Percentiles rank a stretch among this genome's conserved stretches.
phyloP scores from a whole-genome alignment of 2,888 invertebrate genomes.

The Kuschelorhynchus macadamiae region DNA sequence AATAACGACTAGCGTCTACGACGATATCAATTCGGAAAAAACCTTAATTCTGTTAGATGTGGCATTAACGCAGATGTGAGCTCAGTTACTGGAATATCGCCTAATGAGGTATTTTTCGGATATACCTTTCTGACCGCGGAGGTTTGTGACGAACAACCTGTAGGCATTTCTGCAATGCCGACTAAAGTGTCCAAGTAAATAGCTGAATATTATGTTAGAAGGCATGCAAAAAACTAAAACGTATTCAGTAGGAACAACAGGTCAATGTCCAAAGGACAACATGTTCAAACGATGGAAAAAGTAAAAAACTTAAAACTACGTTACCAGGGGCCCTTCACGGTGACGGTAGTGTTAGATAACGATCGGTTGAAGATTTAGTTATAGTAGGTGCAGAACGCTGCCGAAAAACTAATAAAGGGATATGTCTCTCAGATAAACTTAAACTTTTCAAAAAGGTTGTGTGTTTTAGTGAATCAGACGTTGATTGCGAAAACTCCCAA shows the following conservation, averaged over 20 bases:
- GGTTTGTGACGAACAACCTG: slow-evolving; percentile 18
- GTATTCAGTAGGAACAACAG: not conserved
- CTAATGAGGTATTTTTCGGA: slow-evolving; percentile 55
- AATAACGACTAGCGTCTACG: slow-evolving; percentile 39
- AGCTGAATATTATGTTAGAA: not conserved
- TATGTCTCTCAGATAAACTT: slow-evolving; percentile 15
- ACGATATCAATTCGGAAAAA: slow-evolving; percentile 52
- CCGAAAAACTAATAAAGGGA: slow-evolving; percentile 8
- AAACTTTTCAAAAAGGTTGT: slow-evolving; percentile 9
- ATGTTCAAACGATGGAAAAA: not conserved
- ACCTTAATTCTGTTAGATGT: slow-evolving; percentile 36
- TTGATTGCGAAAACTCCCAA: not conserved
- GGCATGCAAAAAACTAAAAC: not conserved
- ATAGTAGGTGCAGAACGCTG: not conserved
- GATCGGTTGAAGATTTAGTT: not conserved
- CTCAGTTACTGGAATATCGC: slow-evolving; percentile 47
- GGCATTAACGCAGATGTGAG: slow-evolving; percentile 50
- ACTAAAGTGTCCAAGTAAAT: not conserved
- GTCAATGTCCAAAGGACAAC: not conserved
- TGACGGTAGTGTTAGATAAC: not conserved
- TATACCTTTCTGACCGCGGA: slow-evolving; percentile 50
- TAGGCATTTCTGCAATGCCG: not conserved
- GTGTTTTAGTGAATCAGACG: not conserved
- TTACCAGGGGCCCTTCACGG: slow-evolving; percentile 5
- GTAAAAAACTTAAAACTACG: not conserved